phyloP scores from a whole-genome alignment of 2,113 vertebrate genomes.

The Symphodus melops region DNA sequence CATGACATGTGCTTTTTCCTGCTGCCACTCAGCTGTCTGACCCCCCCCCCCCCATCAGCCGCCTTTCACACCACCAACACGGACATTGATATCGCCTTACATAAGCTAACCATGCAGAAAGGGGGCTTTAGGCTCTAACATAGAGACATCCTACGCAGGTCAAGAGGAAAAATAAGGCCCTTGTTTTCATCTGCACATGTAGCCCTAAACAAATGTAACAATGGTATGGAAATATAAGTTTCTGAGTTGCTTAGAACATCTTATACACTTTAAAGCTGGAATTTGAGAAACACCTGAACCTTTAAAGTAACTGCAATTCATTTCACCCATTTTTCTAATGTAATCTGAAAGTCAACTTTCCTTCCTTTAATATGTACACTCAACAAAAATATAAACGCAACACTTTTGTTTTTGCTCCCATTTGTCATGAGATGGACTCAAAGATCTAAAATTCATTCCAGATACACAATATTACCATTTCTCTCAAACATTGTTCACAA shows the following conservation, averaged over 20 bases:
- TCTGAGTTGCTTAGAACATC: not conserved
- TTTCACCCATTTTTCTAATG: no score
- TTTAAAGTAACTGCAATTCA: no score
- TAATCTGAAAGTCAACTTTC: no score
- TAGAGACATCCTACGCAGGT: conserved; percentile 59
- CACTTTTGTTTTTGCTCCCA: no score
- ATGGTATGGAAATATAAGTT: conserved; percentile 11
- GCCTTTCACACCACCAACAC: conserved; percentile 29
- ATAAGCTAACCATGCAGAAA: conserved; percentile 35
- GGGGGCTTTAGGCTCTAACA: conserved; percentile 42
- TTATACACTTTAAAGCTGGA: not conserved
- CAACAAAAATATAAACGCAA: no score
- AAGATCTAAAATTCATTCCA: no score
- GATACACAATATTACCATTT: no score
- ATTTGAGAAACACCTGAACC: not conserved
- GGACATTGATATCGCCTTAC: conserved; percentile 31
- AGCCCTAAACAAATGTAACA: conserved; percentile 1
- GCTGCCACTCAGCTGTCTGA: conserved; percentile 75
- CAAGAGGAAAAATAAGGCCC: conserved; percentile 13
- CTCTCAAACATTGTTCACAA: no score
- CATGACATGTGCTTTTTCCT: conserved; percentile 79
- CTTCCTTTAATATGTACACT: no score
- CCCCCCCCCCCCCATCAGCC: conserved; percentile 57
- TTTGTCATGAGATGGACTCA: no score
- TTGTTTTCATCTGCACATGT: conserved; percentile 28